Evolutionary conservation across 2,113 vertebrate genomes (phyloP).

Genomic region (Bufo bufo): DNA sequence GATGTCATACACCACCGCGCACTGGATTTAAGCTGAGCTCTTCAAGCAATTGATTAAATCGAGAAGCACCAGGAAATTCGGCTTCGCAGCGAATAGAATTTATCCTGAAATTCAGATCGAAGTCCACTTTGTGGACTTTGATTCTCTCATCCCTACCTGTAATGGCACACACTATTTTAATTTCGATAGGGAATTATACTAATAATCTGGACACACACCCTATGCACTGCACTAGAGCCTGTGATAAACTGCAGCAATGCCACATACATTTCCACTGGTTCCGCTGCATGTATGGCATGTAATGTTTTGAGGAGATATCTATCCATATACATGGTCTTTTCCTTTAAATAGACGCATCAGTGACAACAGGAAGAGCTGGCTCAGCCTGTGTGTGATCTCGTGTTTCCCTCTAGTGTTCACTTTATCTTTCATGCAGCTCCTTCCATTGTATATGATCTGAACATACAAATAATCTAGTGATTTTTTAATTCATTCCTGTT

Average conservation of each 20-base stretch:
- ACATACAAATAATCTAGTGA: neutral
- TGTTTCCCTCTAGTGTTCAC: constrained; percentile 60
- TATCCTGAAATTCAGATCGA: too few species aligned
- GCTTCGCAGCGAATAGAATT: too few species aligned
- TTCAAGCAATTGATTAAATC: too few species aligned
- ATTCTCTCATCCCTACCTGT: too few species aligned
- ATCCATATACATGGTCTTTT: neutral
- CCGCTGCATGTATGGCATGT: neutral
- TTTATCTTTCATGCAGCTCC: neutral
- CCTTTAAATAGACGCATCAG: neutral
- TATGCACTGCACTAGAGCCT: neutral
- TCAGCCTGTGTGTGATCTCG: constrained; percentile 45
- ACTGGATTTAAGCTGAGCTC: too few species aligned
- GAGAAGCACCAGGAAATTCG: too few species aligned
- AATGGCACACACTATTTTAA: too few species aligned
- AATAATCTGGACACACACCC: neutral
- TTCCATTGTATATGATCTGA: neutral
- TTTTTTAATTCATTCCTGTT: neutral
- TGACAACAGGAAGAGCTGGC: neutral
- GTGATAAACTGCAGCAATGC: neutral
- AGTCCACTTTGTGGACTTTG: too few species aligned
- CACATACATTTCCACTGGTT: neutral
- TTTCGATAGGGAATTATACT: too few species aligned
- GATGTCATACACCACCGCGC: too few species aligned
- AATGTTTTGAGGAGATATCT: neutral